A percentile compares a stretch with the other conserved stretches of the same genome.
Evolutionary conservation across 2,888 invertebrate species (phyloP).

Genomic region (Drosophila acutilabella): DNA sequence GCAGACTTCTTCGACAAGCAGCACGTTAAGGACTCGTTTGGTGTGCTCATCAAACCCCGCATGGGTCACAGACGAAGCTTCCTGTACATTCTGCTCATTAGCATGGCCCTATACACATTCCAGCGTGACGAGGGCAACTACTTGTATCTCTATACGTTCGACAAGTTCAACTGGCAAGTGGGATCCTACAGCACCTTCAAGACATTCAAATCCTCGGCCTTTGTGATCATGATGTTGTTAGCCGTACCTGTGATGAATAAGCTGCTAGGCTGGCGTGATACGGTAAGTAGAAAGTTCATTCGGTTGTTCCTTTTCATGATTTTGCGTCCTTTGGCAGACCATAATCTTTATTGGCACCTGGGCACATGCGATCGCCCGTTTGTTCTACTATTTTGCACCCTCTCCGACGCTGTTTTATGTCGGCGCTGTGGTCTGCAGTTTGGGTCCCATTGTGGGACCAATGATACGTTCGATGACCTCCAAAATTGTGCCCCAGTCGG

Average conservation of each 20-base stretch:
- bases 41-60: slow-evolving; percentile 88
- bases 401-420: slow-evolving; percentile 88
- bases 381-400: slow-evolving; percentile 88
- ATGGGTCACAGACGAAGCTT: slow-evolving; percentile 87
- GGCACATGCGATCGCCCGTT: slow-evolving; percentile 89
- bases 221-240: slow-evolving; percentile 89
- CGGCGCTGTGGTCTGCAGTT: slow-evolving; percentile 90
- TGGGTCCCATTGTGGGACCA: slow-evolving; percentile 92
- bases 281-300: slow-evolving; percentile 82
- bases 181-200: slow-evolving; percentile 90
- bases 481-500: slow-evolving; percentile 89
- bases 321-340: slow-evolving; percentile 82
- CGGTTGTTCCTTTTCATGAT: background rate
- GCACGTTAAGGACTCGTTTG: slow-evolving; percentile 88
- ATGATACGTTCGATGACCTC: slow-evolving; percentile 93
- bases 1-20: slow-evolving; percentile 90
- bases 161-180: slow-evolving; percentile 90
- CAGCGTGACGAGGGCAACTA: slow-evolving; percentile 93
- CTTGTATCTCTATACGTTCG: slow-evolving; percentile 90
- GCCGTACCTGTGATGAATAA: slow-evolving; percentile 91
- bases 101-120: slow-evolving; percentile 93
- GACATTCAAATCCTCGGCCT: slow-evolving; percentile 90
- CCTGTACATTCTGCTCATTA: slow-evolving; percentile 89
- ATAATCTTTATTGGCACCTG: slow-evolving; percentile 91
- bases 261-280: slow-evolving; percentile 89